phyloP scores from a whole-genome alignment of 2,888 invertebrate species.

The Harmothoe impar region DNA sequence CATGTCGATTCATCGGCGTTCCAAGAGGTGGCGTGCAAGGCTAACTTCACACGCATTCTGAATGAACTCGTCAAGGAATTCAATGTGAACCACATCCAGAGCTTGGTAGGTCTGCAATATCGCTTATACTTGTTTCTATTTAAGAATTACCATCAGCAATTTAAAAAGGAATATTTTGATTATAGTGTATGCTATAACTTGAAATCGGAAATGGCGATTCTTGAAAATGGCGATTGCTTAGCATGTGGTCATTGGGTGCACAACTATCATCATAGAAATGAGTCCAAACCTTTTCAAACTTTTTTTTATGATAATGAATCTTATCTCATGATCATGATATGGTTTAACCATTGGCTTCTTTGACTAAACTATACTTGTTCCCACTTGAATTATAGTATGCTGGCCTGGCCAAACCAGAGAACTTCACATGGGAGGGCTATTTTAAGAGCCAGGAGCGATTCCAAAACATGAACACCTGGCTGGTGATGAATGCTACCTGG shows the following conservation, averaged over 20 bases:
- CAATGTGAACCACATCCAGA: background rate
- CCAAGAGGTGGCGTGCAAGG: background rate
- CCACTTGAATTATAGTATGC: background rate
- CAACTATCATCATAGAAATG: no score
- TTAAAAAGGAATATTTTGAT: no score
- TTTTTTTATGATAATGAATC: no score
- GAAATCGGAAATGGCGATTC: no score
- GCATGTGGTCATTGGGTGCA: no score
- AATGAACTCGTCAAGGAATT: constrained; percentile 18
- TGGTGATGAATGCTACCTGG: background rate
- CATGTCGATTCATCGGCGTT: background rate
- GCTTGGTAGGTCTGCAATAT: background rate
- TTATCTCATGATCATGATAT: no score
- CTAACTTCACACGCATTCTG: background rate
- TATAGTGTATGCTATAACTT: no score
- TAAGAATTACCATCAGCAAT: no score
- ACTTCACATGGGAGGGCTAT: background rate
- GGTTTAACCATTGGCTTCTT: no score
- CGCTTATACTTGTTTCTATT: background rate
- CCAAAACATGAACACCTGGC: background rate
- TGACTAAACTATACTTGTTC: no score
- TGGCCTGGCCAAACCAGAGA: background rate
- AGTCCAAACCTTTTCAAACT: no score
- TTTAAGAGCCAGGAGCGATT: background rate
- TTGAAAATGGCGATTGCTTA: no score